Percentiles rank a stretch among this genome's conserved stretches.
These are phyloP conservation scores for Cynaeus angustus DNA, from an alignment of 2,888 invertebrate species.

Conservation along the genomic window DNA sequence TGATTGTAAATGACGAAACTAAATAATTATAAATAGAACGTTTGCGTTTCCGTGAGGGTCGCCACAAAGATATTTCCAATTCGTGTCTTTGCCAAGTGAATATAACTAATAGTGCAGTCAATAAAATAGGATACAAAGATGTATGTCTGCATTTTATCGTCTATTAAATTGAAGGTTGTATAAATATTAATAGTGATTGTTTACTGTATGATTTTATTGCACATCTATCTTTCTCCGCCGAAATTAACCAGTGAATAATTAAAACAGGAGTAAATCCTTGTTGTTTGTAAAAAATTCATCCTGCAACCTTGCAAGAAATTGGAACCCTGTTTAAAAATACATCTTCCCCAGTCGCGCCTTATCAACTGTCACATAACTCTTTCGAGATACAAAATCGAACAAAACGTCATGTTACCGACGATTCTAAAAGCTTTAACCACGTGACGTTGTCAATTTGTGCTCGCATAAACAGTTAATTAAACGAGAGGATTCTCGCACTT, in stretches of 20 bases:
- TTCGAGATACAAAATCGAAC: slow-evolving; percentile 2
- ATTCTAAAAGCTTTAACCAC: slow-evolving; percentile 19
- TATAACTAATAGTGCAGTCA: slow-evolving; percentile 24
- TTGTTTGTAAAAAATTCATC: slow-evolving; percentile 5
- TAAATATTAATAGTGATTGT: slow-evolving; percentile 47
- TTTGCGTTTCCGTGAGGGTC: slow-evolving; percentile 17
- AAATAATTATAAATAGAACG: slow-evolving; percentile 34
- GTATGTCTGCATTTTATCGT: slow-evolving; percentile 39
- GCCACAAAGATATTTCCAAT: slow-evolving; percentile 39
- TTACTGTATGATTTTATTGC: slow-evolving; percentile 39
- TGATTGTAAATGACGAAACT: too few relatives aligned
- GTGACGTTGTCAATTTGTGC: slow-evolving; percentile 22
- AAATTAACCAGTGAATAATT: slow-evolving; percentile 33
- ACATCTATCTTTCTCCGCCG: slow-evolving; percentile 10
- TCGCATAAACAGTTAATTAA: slow-evolving; percentile 28
- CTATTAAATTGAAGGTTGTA: slow-evolving; percentile 44
- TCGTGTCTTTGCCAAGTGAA: slow-evolving; percentile 41
- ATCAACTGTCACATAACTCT: slow-evolving; percentile 10
- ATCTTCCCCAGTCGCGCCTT: background rate
- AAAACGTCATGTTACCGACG: background rate
- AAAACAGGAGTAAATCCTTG: slow-evolving; percentile 21
- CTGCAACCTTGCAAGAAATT: background rate
- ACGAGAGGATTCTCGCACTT: slow-evolving; percentile 18
- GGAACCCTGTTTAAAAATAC: background rate
- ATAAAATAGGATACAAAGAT: slow-evolving; percentile 34